These are phyloP conservation scores for Gila orcuttii DNA, from an alignment of 2,113 vertebrate genomes.

Conservation along the genomic window DNA sequence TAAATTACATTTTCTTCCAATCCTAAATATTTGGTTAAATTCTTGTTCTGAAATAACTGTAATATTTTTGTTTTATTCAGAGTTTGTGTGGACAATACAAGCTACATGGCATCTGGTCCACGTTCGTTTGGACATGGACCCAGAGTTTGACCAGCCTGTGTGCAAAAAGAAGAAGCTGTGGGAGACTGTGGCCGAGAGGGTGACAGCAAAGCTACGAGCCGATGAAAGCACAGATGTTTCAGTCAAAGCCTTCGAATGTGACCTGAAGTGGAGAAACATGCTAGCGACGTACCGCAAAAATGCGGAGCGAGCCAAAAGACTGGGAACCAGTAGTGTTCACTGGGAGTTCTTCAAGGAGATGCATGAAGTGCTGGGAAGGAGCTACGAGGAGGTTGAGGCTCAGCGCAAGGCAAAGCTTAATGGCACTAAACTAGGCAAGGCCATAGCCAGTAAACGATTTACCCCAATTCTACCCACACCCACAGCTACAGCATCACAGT, in stretches of 20 bases:
- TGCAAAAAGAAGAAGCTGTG: conserved; percentile 81
- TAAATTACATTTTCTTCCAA: not conserved
- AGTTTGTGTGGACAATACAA: conserved; percentile 79
- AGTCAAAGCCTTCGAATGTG: conserved; percentile 77
- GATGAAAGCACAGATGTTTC: conserved; percentile 57
- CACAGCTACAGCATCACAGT: not conserved
- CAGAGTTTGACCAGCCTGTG: conserved; percentile 75
- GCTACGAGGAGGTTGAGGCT: conserved; percentile 70
- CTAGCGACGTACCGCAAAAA: conserved; percentile 79
- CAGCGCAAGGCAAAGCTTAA: conserved; percentile 68
- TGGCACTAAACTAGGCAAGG: conserved; percentile 65
- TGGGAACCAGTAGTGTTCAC: conserved; percentile 70
- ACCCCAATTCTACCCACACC: conserved; percentile 76
- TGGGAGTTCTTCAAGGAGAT: conserved; percentile 80
- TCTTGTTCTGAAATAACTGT: not conserved
- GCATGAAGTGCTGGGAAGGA: conserved; percentile 73
- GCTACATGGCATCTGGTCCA: conserved; percentile 78
- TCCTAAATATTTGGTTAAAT: not conserved
- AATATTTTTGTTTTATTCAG: conserved; percentile 49
- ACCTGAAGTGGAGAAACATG: conserved; percentile 82
- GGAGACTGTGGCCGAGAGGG: conserved; percentile 75
- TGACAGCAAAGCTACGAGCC: conserved; percentile 67
- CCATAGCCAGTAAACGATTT: conserved; percentile 71
- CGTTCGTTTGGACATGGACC: conserved; percentile 76
- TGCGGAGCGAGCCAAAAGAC: conserved; percentile 68